A percentile compares a stretch with the other conserved stretches of the same genome.
Conservation (phyloP, 2,888 invertebrate species). For the Brachyopa scutellaris region DNA sequence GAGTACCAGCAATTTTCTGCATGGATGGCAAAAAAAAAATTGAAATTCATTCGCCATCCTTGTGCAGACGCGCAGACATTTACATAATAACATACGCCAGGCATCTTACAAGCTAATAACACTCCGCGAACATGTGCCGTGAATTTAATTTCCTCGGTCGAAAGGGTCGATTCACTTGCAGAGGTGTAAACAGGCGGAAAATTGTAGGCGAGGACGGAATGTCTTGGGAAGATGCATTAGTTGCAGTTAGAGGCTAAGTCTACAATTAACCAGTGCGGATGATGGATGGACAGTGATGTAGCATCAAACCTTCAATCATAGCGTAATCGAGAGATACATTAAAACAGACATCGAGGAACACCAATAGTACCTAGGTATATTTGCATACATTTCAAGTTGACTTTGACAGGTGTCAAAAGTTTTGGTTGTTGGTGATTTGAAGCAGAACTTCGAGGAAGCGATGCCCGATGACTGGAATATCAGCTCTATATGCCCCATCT, state of each 20-base stretch:
- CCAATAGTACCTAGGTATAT: no score
- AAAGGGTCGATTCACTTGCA: conserved; percentile 45
- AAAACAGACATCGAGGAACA: no score
- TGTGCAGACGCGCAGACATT: conserved; percentile 50
- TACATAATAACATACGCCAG: conserved; percentile 65
- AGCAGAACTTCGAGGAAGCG: no score
- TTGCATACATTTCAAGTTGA: no score
- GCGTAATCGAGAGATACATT: no score
- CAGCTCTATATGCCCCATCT: no score
- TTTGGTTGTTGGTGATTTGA: no score
- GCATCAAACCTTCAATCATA: no score
- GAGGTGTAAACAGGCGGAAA: conserved; percentile 56
- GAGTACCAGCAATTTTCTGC: conserved; percentile 59
- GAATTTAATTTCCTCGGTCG: conserved; percentile 58
- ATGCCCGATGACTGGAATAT: no score
- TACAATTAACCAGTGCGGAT: conserved; percentile 15
- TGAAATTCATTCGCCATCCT: conserved; percentile 60
- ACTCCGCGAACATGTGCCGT: conserved; percentile 57
- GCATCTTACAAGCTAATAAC: conserved; percentile 65
- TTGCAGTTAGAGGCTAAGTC: conserved; percentile 4
- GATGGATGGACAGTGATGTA: no score
- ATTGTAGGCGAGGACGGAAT: conserved; percentile 10
- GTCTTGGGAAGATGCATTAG: conserved; percentile 7
- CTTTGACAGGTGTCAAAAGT: no score
- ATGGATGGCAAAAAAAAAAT: conserved; percentile 38